Conservation (phyloP, 2,888 invertebrate genomes). For the Xanthia togata region DNA sequence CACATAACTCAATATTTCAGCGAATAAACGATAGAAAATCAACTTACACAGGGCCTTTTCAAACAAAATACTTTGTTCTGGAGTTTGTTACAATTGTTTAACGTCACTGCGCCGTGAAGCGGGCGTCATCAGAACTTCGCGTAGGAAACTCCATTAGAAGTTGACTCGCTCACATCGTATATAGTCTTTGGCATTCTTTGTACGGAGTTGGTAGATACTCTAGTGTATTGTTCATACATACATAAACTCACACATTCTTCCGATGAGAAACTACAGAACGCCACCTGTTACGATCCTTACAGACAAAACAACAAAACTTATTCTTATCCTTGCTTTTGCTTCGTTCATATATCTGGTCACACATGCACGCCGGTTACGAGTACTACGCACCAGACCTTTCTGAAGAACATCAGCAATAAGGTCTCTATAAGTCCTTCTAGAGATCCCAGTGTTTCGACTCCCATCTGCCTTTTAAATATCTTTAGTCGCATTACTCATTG, state of each 20-base stretch:
- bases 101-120: constrained; percentile 23
- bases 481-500: no score
- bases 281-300: no score
- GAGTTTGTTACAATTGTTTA: constrained; percentile 46
- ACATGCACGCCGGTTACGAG: no score
- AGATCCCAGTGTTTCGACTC: no score
- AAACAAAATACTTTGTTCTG: constrained; percentile 15
- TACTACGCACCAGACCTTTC: not conserved
- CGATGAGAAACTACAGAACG: no score
- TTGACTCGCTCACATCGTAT: constrained; percentile 43
- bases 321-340: no score
- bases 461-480: no score
- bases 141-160: constrained; percentile 61
- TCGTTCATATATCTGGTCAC: no score
- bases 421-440: no score
- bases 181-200: constrained; percentile 34
- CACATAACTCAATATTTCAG: constrained; percentile 10
- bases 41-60: not conserved
- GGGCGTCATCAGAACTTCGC: constrained; percentile 55
- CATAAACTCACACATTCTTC: not conserved
- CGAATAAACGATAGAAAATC: constrained; percentile 22
- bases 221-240: constrained; percentile 18
- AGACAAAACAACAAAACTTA: no score
- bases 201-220: not conserved
- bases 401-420: not conserved